Evolutionary conservation across 2,113 vertebrate species (phyloP), one percentile per base, ranked within the genome.

Genomic region (Corvus hawaiiensis): DNA sequence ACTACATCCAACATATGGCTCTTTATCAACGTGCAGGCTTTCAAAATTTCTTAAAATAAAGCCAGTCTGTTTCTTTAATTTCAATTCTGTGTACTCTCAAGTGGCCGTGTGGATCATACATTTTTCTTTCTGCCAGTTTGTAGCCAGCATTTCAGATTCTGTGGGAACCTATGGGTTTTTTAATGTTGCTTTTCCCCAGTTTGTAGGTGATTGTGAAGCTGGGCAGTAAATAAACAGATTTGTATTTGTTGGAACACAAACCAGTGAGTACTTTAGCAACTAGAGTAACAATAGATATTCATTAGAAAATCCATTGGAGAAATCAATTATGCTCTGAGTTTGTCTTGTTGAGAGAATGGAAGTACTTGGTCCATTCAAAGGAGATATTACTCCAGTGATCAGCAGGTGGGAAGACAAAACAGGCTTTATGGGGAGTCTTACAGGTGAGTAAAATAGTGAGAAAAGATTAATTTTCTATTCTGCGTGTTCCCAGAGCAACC

Each of bases 261-360:
- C 80, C 73, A 81, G 59, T 22, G 44, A 90, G 84, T 83, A 82
- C 80, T 95, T 96, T 30, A 95, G 68, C 75, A 96, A 68, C 44
- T 77, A 63, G 58, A 89, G 52, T 55, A 90, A 89, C 75, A 93
- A 72, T 77, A 93, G 69, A 66, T 95, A 97, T 68, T 97, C 62
- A 89, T 96, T 96, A 97, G 89, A 95, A 97, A 97, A 97, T 93
- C 93, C 48, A 92, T 95, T 4, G 37, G 78, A 97, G 92, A 96
- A 98, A 96, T 97, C 95, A 97, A 76, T 95, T 90, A 66, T 91
- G 88, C 92, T 96, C 96, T 84, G 91, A 66, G 26, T 86, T 90
- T 89, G 80, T 79, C 91, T 94, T 68, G 39, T 55, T 94, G 78
- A 74, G 93, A 84, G 91, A 95, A 76, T 94, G 69, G 67, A 92